phyloP scores from a whole-genome alignment of 2,888 invertebrate species.

The Sesia bembeciformis region DNA sequence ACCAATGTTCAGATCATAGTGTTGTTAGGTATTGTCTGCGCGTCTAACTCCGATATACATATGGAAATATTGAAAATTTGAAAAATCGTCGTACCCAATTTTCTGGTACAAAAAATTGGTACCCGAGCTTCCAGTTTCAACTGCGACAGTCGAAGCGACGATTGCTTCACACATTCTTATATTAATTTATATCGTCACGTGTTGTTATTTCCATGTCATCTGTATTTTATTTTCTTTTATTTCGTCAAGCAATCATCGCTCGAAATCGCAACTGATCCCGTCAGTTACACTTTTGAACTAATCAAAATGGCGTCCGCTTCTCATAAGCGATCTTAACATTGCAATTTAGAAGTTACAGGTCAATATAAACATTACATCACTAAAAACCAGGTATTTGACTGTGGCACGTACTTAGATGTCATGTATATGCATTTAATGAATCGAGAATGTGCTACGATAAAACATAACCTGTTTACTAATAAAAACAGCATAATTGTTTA shows the following conservation, averaged over 20 bases:
- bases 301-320: not conserved
- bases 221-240: not conserved
- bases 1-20: too few species aligned
- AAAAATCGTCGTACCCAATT: constrained; percentile 1
- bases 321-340: constrained; percentile 1
- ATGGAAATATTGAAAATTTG: not conserved
- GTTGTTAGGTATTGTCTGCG: too few species aligned
- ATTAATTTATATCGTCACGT: too few species aligned
- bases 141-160: constrained; percentile 6
- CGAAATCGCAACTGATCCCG: not conserved
- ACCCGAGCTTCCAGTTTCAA: constrained; percentile 13
- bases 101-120: not conserved
- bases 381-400: constrained; percentile 35
- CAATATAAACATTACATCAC: constrained; percentile 21
- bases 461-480: too few species aligned
- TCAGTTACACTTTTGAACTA: not conserved
- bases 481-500: too few species aligned
- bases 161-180: constrained; percentile 2
- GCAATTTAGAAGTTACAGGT: constrained; percentile 25
- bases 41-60: too few species aligned
- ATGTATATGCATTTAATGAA: not conserved
- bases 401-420: constrained; percentile 21
- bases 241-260: not conserved
- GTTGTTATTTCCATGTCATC: too few species aligned
- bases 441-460: too few species aligned